Percentiles rank a stretch among this genome's conserved stretches.
These are phyloP conservation scores for Temnothorax longispinosus DNA, from an alignment of 1,140 invertebrate genomes.

Conservation along the genomic window DNA sequence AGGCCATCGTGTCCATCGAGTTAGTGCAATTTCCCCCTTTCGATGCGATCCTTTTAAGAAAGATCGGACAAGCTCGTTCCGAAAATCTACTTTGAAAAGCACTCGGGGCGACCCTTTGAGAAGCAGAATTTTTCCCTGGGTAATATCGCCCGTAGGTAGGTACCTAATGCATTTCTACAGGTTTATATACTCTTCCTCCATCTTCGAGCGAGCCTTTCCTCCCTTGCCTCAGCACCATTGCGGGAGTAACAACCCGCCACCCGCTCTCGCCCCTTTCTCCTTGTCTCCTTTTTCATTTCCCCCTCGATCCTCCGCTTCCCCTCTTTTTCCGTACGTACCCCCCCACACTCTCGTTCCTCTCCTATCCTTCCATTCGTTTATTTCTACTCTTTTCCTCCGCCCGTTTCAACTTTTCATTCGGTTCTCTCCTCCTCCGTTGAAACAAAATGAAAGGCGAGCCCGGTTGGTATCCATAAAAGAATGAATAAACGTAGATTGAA, in stretches of 20 bases:
- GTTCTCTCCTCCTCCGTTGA: slow-evolving; percentile 68
- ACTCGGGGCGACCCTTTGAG: slow-evolving; percentile 72
- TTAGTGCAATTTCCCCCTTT: slow-evolving; percentile 26
- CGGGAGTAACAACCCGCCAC: slow-evolving; percentile 54
- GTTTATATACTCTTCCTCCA: slow-evolving; percentile 68
- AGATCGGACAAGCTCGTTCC: slow-evolving; percentile 57
- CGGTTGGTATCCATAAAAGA: slow-evolving; percentile 75
- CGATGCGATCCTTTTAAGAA: slow-evolving; percentile 26
- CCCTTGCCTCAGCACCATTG: slow-evolving; percentile 24
- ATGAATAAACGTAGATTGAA: slow-evolving; percentile 81
- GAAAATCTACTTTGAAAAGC: slow-evolving; percentile 76
- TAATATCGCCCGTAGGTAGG: slow-evolving; percentile 64
- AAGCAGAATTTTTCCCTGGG: slow-evolving; percentile 73
- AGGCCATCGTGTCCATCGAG: slow-evolving; percentile 48
- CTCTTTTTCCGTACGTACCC: slow-evolving; percentile 12
- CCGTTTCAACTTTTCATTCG: slow-evolving; percentile 74
- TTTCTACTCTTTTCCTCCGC: slow-evolving; percentile 61
- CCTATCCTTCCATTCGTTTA: slow-evolving; percentile 47
- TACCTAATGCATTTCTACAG: slow-evolving; percentile 74
- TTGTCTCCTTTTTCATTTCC: slow-evolving; percentile 51
- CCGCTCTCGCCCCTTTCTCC: slow-evolving; percentile 50
- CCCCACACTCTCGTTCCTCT: not conserved
- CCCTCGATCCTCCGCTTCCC: slow-evolving; percentile 11
- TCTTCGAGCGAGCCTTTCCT: slow-evolving; percentile 47
- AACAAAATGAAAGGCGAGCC: slow-evolving; percentile 79